Evolutionary conservation across 1,140 invertebrate species (phyloP), one percentile per base, ranked within the genome.

Genomic region (Bombus haemorrhoidalis): DNA sequence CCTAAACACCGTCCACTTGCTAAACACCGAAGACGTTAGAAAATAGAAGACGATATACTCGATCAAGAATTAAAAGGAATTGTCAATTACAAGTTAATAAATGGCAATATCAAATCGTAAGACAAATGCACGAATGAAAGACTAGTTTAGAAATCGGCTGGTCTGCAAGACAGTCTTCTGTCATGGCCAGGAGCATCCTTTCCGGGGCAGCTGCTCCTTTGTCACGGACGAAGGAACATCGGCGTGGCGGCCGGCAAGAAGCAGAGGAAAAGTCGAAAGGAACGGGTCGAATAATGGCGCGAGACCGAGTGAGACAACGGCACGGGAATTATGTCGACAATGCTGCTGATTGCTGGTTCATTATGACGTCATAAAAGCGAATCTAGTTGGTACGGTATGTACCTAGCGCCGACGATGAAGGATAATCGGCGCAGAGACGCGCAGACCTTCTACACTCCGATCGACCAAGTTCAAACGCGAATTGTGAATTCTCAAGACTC

Each of bases 331-430:
- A 94, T 93, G 93, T 94, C 92, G 94, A 95, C 94, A 94, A 95
- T 95, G 93, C 94, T 91, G 89, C 92, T 95, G 94, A 95, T 95
- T 95, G 95, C 85, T 91, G 93, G 90, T 94, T 95, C 93, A 94
- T 95, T 95, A 95, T 95, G 94, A 95, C 94, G 94, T 95, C 94
- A 94, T 91, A 93, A 93, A 94, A 93, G 92, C 91, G 92, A 95
- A 93, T 94, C 92, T 94, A 93, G 92, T 88, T 90, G 92, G 91
- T 90, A 90, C 86, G 85, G 91, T 90, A 87, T 92, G 91, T 90
- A 90, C 85, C 88, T 88, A 89, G 77, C 87, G 86, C 86, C 85
- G 85, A 80, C 90, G 90, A 88, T 93, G 91, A 92, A 91, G 93
- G 92, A 93, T 93, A 93, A 93, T 93, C 91, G 90, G 78, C 86